Conservation (phyloP, 2,797 vertebrate genomes). For the Malurus splendens region DNA sequence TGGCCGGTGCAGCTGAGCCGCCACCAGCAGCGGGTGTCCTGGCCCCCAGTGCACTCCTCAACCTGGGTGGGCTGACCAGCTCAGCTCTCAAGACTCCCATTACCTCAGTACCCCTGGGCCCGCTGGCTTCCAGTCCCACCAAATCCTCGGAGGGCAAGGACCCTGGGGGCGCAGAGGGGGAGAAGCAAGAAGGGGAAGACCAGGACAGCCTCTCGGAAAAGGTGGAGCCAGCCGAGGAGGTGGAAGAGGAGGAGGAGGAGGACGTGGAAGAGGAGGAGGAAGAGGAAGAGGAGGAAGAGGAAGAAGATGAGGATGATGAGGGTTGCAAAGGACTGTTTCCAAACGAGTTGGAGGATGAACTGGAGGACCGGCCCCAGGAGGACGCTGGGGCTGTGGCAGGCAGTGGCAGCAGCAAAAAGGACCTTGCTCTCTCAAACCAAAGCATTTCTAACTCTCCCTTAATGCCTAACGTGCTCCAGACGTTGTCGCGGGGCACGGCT, state of each 20-base stretch:
- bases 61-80: slow-evolving; percentile 87
- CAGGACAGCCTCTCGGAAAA: slow-evolving; percentile 71
- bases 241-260: slow-evolving; percentile 77
- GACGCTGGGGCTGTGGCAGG: slow-evolving; percentile 81
- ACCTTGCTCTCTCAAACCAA: slow-evolving; percentile 99
- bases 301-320: slow-evolving; percentile 80
- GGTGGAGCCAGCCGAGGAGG: slow-evolving; percentile 76
- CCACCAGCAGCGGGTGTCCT: slow-evolving; percentile 76
- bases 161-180: slow-evolving; percentile 63
- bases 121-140: slow-evolving; percentile 83
- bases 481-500: slow-evolving; percentile 86
- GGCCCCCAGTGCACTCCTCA: slow-evolving; percentile 81
- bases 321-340: slow-evolving; percentile 86
- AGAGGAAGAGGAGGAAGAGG: slow-evolving; percentile 79
- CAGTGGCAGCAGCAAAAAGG: slow-evolving; percentile 83
- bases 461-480: slow-evolving; percentile 97
- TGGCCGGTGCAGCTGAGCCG: slow-evolving; percentile 56
- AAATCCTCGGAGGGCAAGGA: slow-evolving; percentile 85
- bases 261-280: slow-evolving; percentile 78
- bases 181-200: slow-evolving; percentile 66
- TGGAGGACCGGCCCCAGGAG: slow-evolving; percentile 84
- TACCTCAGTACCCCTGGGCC: slow-evolving; percentile 88
- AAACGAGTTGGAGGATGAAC: slow-evolving; percentile 86
- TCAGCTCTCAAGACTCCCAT: slow-evolving; percentile 80
- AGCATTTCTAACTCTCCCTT: slow-evolving; percentile 99